These are phyloP conservation scores for Entomobrya proxima DNA, from an alignment of 2,888 invertebrate genomes.

Conservation along the genomic window DNA sequence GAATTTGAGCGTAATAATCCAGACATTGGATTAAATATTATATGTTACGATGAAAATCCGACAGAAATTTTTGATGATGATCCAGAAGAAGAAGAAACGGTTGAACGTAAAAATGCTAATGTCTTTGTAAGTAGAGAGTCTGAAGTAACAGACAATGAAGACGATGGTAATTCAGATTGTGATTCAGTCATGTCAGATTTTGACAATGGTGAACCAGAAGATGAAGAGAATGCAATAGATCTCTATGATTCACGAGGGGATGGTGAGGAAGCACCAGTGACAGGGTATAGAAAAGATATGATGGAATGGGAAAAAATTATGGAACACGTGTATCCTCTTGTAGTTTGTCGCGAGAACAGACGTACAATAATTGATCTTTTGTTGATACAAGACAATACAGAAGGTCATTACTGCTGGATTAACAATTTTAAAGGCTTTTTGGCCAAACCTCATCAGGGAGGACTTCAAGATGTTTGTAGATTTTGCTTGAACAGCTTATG, in stretches of 20 bases:
- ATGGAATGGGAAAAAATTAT: background rate
- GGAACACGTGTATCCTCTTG: background rate
- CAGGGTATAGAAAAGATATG: background rate
- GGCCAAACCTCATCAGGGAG: background rate
- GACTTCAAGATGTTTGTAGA: background rate
- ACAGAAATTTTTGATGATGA: background rate
- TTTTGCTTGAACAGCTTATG: background rate
- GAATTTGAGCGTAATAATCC: background rate
- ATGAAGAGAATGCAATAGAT: background rate
- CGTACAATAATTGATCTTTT: background rate
- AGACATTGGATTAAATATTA: background rate
- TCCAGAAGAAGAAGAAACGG: background rate
- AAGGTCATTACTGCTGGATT: constrained; percentile 1
- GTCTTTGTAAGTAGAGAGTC: too few species aligned
- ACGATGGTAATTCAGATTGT: too few species aligned
- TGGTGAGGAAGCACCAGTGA: background rate
- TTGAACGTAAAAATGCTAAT: too few species aligned
- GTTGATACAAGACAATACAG: background rate
- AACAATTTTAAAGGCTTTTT: background rate
- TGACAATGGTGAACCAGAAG: background rate
- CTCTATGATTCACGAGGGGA: background rate
- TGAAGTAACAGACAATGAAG: background rate
- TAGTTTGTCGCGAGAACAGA: background rate
- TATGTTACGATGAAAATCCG: background rate
- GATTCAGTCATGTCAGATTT: too few species aligned